Evolutionary conservation across 2,113 vertebrate genomes (phyloP).

Genomic region (Tonatia bakeri): DNA sequence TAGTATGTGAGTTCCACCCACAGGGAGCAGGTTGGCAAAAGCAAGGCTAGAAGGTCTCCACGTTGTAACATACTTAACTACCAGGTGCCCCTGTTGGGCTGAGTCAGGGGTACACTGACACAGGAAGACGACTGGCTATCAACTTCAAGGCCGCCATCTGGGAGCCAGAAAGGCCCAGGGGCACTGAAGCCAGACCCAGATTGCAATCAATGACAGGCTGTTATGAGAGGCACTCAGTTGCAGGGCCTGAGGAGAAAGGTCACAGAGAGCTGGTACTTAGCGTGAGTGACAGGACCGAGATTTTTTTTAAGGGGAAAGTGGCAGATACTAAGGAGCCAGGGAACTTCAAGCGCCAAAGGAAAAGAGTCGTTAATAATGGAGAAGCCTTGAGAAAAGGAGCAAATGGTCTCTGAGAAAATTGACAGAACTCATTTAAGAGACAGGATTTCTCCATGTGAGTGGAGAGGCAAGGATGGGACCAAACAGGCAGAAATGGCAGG

Average conservation of each 20-base stretch:
- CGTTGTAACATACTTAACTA: background rate
- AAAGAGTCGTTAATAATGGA: background rate
- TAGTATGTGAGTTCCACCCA: background rate
- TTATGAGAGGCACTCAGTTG: background rate
- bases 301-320: background rate
- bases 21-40: background rate
- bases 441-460: background rate
- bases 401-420: conserved; percentile 43
- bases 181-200: background rate
- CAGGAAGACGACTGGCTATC: background rate
- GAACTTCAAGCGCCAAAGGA: background rate
- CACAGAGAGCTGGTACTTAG: background rate
- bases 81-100: too few species aligned
- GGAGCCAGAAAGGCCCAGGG: background rate
- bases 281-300: background rate
- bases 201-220: background rate
- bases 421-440: background rate
- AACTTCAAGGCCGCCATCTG: background rate
- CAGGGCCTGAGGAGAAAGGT: background rate
- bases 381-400: background rate
- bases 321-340: background rate
- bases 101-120: background rate
- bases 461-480: background rate
- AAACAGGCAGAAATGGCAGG: background rate
- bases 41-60: background rate